phyloP scores from a whole-genome alignment of 2,113 vertebrate genomes.

The Atractosteus spatula region DNA sequence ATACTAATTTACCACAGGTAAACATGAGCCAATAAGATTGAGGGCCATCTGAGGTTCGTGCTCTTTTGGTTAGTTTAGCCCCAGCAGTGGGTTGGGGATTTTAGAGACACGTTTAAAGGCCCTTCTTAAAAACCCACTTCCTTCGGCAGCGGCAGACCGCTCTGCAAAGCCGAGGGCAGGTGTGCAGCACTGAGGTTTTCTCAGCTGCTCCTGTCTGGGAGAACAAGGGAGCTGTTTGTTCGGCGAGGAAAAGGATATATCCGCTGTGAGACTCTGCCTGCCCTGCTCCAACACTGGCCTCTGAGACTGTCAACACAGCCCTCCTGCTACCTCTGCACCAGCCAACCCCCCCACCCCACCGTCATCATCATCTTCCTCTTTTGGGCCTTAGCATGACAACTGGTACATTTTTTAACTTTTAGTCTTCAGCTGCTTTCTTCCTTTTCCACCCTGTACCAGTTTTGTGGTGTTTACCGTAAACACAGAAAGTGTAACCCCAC shows the following conservation, averaged over 20 bases:
- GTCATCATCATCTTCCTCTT: constrained; percentile 6
- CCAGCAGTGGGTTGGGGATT: constrained; percentile 9
- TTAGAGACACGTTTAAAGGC: constrained; percentile 18
- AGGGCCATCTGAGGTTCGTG: constrained; percentile 12
- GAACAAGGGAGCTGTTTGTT: constrained; percentile 56
- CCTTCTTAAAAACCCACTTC: constrained; percentile 30
- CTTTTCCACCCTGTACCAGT: background rate
- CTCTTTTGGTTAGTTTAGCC: background rate
- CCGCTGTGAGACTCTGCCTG: constrained; percentile 31
- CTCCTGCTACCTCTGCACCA: constrained; percentile 26
- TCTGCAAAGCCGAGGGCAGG: constrained; percentile 18
- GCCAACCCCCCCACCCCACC: background rate
- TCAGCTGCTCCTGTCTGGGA: constrained; percentile 48
- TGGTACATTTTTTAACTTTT: background rate
- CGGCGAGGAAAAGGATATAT: constrained; percentile 53
- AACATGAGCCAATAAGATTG: constrained; percentile 21
- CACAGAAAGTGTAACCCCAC: too few species aligned
- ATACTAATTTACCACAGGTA: constrained; percentile 11
- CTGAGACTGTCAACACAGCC: constrained; percentile 31
- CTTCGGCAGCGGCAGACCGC: constrained; percentile 20
- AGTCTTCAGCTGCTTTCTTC: background rate
- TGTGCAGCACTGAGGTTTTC: constrained; percentile 42
- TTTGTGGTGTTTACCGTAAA: too few species aligned
- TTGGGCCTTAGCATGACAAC: background rate
- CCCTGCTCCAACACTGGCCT: constrained; percentile 26